Base-by-base conservation (phyloP, 2,113 vertebrate genomes). In the Nyctereutes procyonoides region DNA sequence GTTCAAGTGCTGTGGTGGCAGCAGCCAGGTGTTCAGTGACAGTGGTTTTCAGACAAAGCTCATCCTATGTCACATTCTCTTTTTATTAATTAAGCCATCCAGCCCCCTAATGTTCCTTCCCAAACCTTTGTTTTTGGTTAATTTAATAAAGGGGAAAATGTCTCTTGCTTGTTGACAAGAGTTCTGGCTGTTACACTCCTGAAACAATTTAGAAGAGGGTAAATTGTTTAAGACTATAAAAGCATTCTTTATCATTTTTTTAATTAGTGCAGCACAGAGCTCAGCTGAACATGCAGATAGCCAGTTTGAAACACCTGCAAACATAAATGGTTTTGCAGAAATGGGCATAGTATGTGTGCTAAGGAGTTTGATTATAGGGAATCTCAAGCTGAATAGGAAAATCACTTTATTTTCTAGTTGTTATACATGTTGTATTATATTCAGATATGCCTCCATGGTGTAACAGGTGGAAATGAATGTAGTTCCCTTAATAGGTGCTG, bases 341-440 rank as follows among this genome's bases (percentile, higher is more conserved):
- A 48, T 86, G 60, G 22, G 10, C 86, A 58, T 92, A 89, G 3
- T 79, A 28, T 89, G 30, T 92, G 30, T 55, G 90, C 95, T 58
- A 84, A 89, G 19, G 58, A 90, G 16, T 84, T 86, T 95, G 73
- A 93, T 83, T 84, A 67, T 65, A 87, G 79, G 32, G 82, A 89
- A 48, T 69, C 86, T 94, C 74, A 71, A 73, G 24, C 35, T 97
- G 38, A 71, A 43, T 63, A 87, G 56, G 48, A 85, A 88, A 90
- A 93, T 67, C 43, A 86, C 30, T 86, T 91, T 82, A 28, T 76
- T 90, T 80, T 97, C 84, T 83, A 48, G 20, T 93, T 89, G 32
- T 92, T 93, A 93, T 8, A 32, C 55, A 4, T 93, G 53, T 92
- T 94, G 15, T 76, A n/a, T 86, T 93, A 22, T 69, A 56, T 74